Evolutionary conservation across 2,113 vertebrate species (phyloP).

Genomic region (Sceloporus tristichus): DNA sequence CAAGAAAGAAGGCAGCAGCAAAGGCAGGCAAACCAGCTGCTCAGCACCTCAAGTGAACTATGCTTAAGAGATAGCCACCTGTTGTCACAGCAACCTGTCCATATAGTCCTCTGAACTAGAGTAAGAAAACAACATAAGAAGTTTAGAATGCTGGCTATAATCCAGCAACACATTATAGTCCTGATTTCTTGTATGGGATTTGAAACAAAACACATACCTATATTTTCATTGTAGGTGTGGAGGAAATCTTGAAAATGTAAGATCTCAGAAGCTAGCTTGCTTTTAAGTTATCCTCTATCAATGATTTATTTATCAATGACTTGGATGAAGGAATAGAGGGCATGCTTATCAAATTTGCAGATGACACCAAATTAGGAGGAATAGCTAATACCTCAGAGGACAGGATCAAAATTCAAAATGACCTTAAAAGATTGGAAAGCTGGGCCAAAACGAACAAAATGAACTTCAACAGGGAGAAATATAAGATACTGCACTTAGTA

Average conservation of each 20-base stretch:
- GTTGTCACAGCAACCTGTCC: neutral
- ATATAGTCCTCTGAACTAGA: neutral
- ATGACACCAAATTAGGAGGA: no score
- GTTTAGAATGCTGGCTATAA: neutral
- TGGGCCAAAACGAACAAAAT: no score
- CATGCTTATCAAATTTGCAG: no score
- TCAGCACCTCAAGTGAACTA: no score
- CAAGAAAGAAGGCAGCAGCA: no score
- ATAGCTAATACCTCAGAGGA: no score
- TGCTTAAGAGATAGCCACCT: neutral
- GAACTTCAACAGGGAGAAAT: no score
- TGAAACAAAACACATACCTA: neutral
- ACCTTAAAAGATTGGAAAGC: neutral
- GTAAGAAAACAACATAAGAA: neutral
- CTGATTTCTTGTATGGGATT: neutral
- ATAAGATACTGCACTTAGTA: no score
- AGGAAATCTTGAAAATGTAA: neutral
- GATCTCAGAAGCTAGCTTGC: no score
- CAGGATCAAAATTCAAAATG: no score
- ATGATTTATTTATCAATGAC: no score
- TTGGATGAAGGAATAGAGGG: no score
- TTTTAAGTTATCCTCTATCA: neutral
- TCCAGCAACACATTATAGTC: neutral
- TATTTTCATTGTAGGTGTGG: neutral
- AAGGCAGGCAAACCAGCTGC: neutral